Percentiles rank a stretch among this genome's conserved stretches.
These are phyloP conservation scores for Sminthopsis crassicaudata DNA, from an alignment of 2,113 vertebrate species.

Conservation along the genomic window DNA sequence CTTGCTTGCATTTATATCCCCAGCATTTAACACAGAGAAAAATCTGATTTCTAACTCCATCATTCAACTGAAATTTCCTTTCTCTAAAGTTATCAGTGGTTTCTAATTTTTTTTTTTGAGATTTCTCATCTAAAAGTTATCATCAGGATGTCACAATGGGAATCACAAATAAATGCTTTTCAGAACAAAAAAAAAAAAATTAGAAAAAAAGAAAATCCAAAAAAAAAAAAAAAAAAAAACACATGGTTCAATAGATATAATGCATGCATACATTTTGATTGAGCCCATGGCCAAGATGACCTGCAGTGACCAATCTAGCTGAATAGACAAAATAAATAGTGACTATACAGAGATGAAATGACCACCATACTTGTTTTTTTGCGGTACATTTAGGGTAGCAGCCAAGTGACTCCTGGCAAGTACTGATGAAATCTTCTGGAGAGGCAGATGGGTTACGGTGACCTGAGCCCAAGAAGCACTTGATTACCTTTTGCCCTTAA, in stretches of 20 bases:
- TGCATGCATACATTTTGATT: conserved; percentile 6
- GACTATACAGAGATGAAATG: conserved; percentile 40
- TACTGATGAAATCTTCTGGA: conserved; percentile 32
- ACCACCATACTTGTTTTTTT: conserved; percentile 54
- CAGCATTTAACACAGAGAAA: not conserved
- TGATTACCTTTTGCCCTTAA: conserved; percentile 52
- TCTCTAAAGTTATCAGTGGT: not conserved
- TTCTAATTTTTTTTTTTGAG: not conserved
- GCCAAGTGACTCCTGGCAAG: conserved; percentile 42
- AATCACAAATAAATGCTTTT: conserved; percentile 77
- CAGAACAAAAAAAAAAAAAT: conserved; percentile 72
- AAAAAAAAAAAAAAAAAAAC: conserved; percentile 51
- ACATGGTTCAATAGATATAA: conserved; percentile 74
- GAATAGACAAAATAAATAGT: conserved; percentile 27
- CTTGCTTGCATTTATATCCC: not conserved
- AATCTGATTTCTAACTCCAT: not conserved
- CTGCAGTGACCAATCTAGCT: conserved; percentile 58
- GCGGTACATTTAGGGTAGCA: conserved; percentile 26
- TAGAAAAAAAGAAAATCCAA: not conserved
- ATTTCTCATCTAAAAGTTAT: conserved; percentile 62
- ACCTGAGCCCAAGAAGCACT: conserved; percentile 7
- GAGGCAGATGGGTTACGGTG: conserved; percentile 23
- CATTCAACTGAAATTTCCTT: not conserved
- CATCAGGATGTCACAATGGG: conserved; percentile 74
- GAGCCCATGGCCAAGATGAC: conserved; percentile 19